Evolutionary conservation across 1,140 invertebrate genomes (phyloP).

Genomic region (Teleopsis dalmanni): DNA sequence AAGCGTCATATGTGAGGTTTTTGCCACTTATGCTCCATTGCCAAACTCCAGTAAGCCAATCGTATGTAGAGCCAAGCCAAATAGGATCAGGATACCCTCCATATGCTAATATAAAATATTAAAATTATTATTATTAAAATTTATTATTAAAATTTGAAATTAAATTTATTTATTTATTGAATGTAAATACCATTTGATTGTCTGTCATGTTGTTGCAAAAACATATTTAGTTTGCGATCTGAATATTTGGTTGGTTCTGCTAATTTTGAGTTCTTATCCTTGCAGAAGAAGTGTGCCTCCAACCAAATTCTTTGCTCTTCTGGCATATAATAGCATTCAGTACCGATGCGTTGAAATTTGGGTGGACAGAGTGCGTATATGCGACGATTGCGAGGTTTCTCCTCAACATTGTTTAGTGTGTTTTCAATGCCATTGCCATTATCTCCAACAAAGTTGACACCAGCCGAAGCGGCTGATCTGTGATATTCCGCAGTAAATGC

Average conservation of each 20-base stretch:
- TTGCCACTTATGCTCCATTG: constrained; percentile 54
- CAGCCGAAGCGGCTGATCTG: constrained; percentile 8
- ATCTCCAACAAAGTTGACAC: constrained; percentile 9
- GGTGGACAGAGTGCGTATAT: constrained; percentile 50
- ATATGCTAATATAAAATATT: constrained; percentile 39
- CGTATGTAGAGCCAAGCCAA: constrained; percentile 60
- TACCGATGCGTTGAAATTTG: constrained; percentile 55
- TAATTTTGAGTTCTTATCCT: constrained; percentile 53
- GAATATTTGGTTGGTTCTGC: constrained; percentile 51
- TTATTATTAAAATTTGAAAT: background rate
- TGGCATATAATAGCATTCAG: constrained; percentile 59
- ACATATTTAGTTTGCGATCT: constrained; percentile 51
- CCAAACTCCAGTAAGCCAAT: constrained; percentile 53
- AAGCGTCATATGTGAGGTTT: constrained; percentile 51
- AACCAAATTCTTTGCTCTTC: constrained; percentile 53
- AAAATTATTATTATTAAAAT: too few relatives aligned
- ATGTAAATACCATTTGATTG: constrained; percentile 1
- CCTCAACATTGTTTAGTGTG: background rate
- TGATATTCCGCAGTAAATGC: constrained; percentile 7
- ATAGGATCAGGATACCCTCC: too few relatives aligned
- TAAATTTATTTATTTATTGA: background rate
- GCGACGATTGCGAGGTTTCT: constrained; percentile 15
- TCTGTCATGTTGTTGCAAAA: constrained; percentile 42
- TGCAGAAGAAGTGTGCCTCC: constrained; percentile 59
- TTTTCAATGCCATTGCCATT: constrained; percentile 6